Conservation (phyloP, 2,113 vertebrate genomes). For the Poecile atricapillus region DNA sequence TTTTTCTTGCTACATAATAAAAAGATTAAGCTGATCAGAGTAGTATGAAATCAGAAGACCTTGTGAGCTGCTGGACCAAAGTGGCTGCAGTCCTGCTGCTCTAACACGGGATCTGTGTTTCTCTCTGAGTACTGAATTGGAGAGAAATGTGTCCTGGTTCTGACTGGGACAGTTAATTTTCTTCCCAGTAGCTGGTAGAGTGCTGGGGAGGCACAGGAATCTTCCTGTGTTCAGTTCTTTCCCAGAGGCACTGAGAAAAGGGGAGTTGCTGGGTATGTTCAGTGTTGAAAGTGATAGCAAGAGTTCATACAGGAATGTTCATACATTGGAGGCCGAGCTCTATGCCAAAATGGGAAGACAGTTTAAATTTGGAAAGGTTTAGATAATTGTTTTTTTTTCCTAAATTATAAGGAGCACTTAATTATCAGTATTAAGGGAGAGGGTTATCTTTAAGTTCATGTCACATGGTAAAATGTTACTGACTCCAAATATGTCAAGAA, state of each 20-base stretch:
- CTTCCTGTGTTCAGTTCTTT: background rate
- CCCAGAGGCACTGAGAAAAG: background rate
- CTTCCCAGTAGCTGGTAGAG: background rate
- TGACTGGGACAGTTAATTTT: background rate
- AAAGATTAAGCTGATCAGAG: background rate
- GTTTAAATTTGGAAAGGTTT: background rate
- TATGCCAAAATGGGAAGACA: background rate
- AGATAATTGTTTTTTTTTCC: background rate
- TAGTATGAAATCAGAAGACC: background rate
- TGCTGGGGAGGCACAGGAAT: background rate
- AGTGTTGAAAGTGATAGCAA: background rate
- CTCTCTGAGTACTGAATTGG: background rate
- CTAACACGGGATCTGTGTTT: background rate
- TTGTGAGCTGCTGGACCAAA: background rate
- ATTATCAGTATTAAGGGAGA: background rate
- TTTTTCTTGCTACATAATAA: slow-evolving; percentile 14
- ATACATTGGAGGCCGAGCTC: background rate
- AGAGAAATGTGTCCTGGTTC: background rate
- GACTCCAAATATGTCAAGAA: background rate
- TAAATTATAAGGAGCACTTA: background rate
- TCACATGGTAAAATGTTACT: background rate
- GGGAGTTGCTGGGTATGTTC: too few species aligned
- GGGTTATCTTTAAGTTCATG: background rate
- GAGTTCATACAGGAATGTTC: background rate
- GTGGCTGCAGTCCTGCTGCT: background rate